These are phyloP conservation scores for Mirza zaza DNA, from an alignment of 2,113 vertebrate genomes.

Conservation along the genomic window DNA sequence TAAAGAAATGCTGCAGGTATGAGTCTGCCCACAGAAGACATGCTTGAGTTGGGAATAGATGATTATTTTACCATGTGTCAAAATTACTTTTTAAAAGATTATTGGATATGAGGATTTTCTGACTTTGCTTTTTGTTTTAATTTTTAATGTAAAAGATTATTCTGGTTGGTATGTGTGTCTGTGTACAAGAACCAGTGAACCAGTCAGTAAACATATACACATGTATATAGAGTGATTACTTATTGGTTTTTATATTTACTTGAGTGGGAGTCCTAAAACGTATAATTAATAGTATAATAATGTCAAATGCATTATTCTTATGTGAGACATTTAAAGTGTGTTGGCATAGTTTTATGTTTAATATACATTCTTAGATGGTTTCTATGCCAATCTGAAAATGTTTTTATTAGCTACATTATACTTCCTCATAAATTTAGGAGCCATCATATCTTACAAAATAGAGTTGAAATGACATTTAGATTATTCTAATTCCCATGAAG, in stretches of 20 bases:
- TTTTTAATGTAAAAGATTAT: neutral
- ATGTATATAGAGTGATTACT: neutral
- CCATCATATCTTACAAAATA: neutral
- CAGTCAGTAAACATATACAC: neutral
- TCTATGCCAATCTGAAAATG: neutral
- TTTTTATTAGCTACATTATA: slow-evolving; percentile 19
- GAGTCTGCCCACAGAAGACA: neutral
- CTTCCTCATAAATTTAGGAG: slow-evolving; percentile 35
- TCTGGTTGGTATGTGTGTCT: neutral
- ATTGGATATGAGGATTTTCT: slow-evolving; percentile 13
- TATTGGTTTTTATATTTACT: slow-evolving; percentile 20
- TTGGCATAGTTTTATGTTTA: slow-evolving; percentile 1
- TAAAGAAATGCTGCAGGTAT: neutral
- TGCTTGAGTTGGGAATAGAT: neutral
- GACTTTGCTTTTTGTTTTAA: neutral
- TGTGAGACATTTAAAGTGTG: slow-evolving; percentile 10
- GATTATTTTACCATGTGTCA: slow-evolving; percentile 16
- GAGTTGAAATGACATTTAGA: slow-evolving; percentile 38
- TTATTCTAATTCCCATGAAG: slow-evolving; percentile 5
- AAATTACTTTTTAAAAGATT: neutral
- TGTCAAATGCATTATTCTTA: neutral
- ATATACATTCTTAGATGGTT: neutral
- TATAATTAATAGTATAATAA: neutral
- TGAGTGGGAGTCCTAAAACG: slow-evolving; percentile 23
- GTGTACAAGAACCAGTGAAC: neutral